phyloP scores from a whole-genome alignment of 2,797 vertebrate genomes.

The Chelonia mydas region DNA sequence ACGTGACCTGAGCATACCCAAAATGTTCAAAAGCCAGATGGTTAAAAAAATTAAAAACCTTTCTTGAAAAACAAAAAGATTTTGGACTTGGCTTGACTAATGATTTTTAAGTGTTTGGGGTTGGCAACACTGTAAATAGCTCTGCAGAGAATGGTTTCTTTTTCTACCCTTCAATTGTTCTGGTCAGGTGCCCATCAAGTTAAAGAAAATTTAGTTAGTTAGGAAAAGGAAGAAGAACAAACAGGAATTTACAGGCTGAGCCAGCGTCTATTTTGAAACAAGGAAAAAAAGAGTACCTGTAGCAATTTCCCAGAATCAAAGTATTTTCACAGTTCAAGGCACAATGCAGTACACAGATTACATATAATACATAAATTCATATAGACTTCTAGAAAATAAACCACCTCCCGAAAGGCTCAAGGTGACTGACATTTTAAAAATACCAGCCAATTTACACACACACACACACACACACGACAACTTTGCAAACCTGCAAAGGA shows the following conservation, averaged over 20 bases:
- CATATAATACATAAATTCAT: background rate
- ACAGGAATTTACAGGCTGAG: background rate
- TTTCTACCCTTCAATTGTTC: background rate
- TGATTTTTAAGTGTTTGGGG: background rate
- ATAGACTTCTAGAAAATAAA: background rate
- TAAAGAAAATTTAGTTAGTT: background rate
- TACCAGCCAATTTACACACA: background rate
- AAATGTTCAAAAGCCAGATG: background rate
- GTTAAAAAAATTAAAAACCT: background rate
- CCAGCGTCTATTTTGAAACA: conserved; percentile 19
- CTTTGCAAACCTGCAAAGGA: background rate
- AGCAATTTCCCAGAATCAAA: conserved; percentile 25
- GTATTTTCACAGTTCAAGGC: conserved; percentile 11
- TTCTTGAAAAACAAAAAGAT: background rate
- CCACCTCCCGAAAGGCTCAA: background rate
- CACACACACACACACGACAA: background rate
- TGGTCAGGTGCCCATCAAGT: background rate
- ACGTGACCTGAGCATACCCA: no score
- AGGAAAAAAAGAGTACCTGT: background rate
- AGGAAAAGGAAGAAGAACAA: background rate
- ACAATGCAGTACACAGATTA: conserved; percentile 1
- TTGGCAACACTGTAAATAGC: background rate
- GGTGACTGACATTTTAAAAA: background rate
- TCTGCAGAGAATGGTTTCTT: background rate
- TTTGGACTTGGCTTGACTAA: rapidly evolving